Conservation (phyloP, 2,888 invertebrate species). For the Xanthorhoe spadicearia region DNA sequence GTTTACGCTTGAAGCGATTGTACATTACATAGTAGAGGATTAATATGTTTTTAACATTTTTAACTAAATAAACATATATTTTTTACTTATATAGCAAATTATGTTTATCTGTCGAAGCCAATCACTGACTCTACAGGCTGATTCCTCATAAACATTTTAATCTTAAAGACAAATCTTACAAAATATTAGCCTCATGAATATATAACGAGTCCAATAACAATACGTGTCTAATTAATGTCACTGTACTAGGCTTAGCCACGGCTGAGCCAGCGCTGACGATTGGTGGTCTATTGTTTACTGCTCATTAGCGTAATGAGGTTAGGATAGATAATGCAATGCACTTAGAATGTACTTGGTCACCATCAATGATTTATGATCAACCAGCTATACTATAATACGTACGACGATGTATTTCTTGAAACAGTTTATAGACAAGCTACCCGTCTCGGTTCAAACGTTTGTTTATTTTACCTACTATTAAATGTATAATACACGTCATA, state of each 20-base stretch:
- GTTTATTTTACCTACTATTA: too few relatives aligned
- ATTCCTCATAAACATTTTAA: neutral
- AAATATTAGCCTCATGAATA: conserved; percentile 6
- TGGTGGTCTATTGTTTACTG: conserved; percentile 27
- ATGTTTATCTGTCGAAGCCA: too few relatives aligned
- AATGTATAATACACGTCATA: too few relatives aligned
- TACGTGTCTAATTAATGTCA: conserved; percentile 25
- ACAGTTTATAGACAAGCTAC: too few relatives aligned
- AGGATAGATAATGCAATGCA: conserved; percentile 23
- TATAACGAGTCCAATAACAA: conserved; percentile 12
- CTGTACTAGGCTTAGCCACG: conserved; percentile 13
- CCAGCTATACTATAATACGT: too few relatives aligned
- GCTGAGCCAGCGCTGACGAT: conserved; percentile 23
- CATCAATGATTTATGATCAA: neutral
- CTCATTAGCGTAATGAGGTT: conserved; percentile 36
- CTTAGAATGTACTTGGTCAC: conserved; percentile 2
- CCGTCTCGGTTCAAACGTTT: too few relatives aligned
- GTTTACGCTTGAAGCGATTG: too few relatives aligned
- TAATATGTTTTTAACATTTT: too few relatives aligned
- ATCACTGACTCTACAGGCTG: neutral
- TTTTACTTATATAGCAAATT: too few relatives aligned
- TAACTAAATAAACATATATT: too few relatives aligned
- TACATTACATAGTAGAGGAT: too few relatives aligned
- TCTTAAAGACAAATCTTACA: neutral
- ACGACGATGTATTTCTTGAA: too few relatives aligned